Conservation (phyloP, 2,113 vertebrate genomes). For the Acinonyx jubatus region DNA sequence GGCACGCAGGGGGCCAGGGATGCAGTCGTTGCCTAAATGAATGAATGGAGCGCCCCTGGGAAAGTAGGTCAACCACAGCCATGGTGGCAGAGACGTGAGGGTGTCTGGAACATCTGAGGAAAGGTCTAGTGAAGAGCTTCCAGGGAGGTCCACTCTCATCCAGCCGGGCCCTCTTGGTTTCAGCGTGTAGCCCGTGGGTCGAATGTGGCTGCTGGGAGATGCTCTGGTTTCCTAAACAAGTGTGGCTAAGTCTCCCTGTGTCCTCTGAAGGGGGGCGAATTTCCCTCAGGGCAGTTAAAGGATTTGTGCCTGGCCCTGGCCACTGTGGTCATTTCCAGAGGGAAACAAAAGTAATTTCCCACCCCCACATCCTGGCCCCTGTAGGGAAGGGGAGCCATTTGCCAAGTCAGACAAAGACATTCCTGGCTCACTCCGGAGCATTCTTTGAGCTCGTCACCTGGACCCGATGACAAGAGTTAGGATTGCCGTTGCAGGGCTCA, state of each 20-base stretch:
- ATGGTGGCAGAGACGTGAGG: neutral
- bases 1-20: neutral
- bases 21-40: neutral
- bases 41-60: neutral
- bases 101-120: neutral
- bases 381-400: neutral
- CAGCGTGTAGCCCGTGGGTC: neutral
- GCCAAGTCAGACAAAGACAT: constrained; percentile 24
- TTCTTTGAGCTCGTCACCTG: constrained; percentile 67
- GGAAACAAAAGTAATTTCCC: constrained; percentile 13
- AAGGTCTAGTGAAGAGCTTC: neutral
- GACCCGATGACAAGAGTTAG: constrained; percentile 57
- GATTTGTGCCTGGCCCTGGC: constrained; percentile 14
- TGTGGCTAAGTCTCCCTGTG: neutral
- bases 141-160: neutral
- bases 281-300: neutral
- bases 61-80: neutral
- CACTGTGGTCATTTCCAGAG: constrained; percentile 38
- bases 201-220: neutral
- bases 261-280: neutral
- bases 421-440: constrained; percentile 23
- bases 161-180: neutral
- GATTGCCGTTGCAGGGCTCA: neutral
- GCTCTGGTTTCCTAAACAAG: neutral
- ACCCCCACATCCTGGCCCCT: neutral